Evolutionary conservation across 2,113 vertebrate genomes (phyloP), one percentile per base, ranked within the genome.

Genomic region (Butorides virescens): DNA sequence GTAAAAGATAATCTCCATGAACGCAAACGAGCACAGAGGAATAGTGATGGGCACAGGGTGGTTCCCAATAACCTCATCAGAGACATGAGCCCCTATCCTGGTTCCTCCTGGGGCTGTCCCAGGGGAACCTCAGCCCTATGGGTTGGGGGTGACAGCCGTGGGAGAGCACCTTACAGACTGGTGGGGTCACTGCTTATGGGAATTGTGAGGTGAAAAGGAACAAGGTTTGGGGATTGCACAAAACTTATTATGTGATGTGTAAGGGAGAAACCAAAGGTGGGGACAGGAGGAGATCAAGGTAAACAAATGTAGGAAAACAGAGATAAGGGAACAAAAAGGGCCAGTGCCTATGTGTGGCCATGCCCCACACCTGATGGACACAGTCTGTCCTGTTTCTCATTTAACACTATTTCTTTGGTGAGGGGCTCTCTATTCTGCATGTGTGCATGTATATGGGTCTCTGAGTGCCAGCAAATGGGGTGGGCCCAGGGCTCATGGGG

Each of bases 41-140:
- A 42, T 1, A 1, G 11, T 37, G n/a, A 50, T 1, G 7, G 30
- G 8, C 29, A 84, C 19, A 12, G 1, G 0, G 9, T 50, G 6
- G 7, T 50, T 61, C n/a, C 25, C 27, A 86, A 8, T 34, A 77
- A 68, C 2, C 5, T 4, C 18, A 11, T 42, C 16, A 72, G 34
- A 65, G 26, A 27, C 5, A 11, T 6, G 6, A 73, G 3, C 2
- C 26, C 8, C 17, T 42, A 19, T 36, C 8, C 3, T 62, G 3
- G 8, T 44, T 15, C 9, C 2, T 47, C 23, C 23, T 1, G 2
- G 8, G 32, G 15, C 14, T 63, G 27, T 49, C 21, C 34, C 23
- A 27, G 7, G 29, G 13, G 2, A 79, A 0, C 2, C 16, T 44
- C 36, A 72, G 6, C 4, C 5, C 25, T 14, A 11, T 5, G 16